phyloP scores from a whole-genome alignment of 2,888 invertebrate genomes.

The Tubulanus polymorphus region DNA sequence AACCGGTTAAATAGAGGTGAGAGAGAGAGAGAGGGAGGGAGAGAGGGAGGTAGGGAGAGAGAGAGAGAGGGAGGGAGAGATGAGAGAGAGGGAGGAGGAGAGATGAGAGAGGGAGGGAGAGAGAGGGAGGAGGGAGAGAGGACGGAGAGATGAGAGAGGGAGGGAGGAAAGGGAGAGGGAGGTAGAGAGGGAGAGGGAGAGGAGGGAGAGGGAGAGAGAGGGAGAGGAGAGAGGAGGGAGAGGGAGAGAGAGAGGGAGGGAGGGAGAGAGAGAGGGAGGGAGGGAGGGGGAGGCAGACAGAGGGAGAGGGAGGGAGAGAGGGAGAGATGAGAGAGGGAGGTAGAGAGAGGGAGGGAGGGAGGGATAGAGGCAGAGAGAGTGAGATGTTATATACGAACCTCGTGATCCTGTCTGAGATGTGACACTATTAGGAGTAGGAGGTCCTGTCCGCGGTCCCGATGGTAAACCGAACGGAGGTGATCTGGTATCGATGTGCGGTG shows the following conservation, averaged over 20 bases:
- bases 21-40: slow-evolving; percentile 10
- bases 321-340: too few species aligned
- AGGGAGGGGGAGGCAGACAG: slow-evolving; percentile 11
- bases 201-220: slow-evolving; percentile 4
- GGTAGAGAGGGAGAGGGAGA: not conserved
- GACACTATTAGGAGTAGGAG: not conserved
- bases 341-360: too few species aligned
- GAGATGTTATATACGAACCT: too few species aligned
- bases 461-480: not conserved
- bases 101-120: slow-evolving; percentile 11
- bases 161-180: not conserved
- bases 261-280: not conserved
- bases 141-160: too few species aligned
- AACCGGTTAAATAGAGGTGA: too few species aligned
- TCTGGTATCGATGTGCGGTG: too few species aligned
- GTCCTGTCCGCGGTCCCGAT: not conserved
- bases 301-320: slow-evolving; percentile 4
- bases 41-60: too few species aligned
- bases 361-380: not conserved
- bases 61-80: too few species aligned
- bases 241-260: not conserved
- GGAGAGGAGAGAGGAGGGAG: slow-evolving; percentile 2
- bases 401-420: not conserved
- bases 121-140: slow-evolving; percentile 10
- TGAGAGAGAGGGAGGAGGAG: too few species aligned